Evolutionary conservation across 2,797 vertebrate species (phyloP), one percentile per base, ranked within the genome.

Genomic region (Darevskia mixta): DNA sequence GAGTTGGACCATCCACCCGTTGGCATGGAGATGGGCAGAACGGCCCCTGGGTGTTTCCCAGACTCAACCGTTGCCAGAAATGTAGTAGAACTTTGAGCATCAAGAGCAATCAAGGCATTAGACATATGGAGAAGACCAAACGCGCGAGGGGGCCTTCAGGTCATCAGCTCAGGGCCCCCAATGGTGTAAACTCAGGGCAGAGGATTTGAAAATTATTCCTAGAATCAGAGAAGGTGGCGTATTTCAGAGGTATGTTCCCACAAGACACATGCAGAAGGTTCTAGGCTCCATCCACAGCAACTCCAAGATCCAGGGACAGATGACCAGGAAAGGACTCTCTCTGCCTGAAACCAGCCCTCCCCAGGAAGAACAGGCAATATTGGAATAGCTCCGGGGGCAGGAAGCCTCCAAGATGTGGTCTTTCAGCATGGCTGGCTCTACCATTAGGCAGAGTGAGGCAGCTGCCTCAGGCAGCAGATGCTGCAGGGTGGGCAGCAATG

Each of bases 11-110:
- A 25, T 85, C 83, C 76, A 38, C 55, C 38, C 8, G 77, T 73
- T 88, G 87, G 58, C 77, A 49, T n/a, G 87, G 78, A 66, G 83
- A 67, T 66, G n/a, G 8, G 1, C 77, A 13, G 55, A 11, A 73
- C 83, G 75, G 27, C 20, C 49, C n/a, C 83, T 43, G 87, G 82
- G 83, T 69, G 55, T 80, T 75, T 49, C 87, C 78, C 55, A 55
- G 79, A 23, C 9, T 23, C 79, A 38, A 5, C 13, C 0, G 15
- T 23, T 64, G 55, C 77, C 67, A 64, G 55, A 29, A 64, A 88
- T 23, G 75, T 66, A 32, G 45, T n/a, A 5, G 3, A 13, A 23
- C 55, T 5, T 29, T 0, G 5, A 69, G 29, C 27, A 29, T 35
- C 61, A 23, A 8, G 49, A n/a, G 18, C 45, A 61, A 25, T 23